phyloP scores from a whole-genome alignment of 2,113 vertebrate species.

The Nothocercus nigrocapillus region DNA sequence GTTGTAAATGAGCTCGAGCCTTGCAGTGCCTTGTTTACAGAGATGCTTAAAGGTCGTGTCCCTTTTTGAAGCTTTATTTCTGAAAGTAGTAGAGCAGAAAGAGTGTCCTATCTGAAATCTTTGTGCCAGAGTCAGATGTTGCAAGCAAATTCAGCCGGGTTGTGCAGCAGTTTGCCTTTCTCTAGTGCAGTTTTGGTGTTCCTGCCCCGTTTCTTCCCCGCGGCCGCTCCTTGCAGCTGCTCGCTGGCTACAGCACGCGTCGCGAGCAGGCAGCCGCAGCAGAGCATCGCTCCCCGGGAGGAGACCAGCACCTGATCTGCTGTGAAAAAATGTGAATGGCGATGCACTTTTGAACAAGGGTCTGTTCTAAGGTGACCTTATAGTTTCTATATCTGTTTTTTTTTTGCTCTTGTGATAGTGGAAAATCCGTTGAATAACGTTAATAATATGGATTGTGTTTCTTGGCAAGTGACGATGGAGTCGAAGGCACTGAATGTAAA shows the following conservation, averaged over 20 bases:
- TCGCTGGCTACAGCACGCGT: background rate
- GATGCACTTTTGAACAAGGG: background rate
- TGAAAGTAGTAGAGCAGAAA: conserved; percentile 6
- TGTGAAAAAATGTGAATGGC: background rate
- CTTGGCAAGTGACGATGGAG: background rate
- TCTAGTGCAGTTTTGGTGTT: background rate
- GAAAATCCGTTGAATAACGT: background rate
- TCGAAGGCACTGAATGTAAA: background rate
- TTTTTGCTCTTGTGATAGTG: background rate
- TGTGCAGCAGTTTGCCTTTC: background rate
- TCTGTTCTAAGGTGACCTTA: background rate
- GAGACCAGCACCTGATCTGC: background rate
- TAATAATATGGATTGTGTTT: background rate
- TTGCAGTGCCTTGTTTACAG: background rate
- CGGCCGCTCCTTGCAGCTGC: background rate
- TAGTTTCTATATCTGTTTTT: background rate
- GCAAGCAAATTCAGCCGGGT: background rate
- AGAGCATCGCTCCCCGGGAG: background rate
- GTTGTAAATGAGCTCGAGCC: conserved; percentile 11
- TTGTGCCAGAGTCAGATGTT: conserved; percentile 52
- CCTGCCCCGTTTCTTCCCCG: background rate
- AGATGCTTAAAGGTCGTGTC: conserved; percentile 16
- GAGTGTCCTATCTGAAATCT: conserved; percentile 62
- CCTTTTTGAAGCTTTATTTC: conserved; percentile 23
- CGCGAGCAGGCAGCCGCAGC: background rate